Evolutionary conservation across 2,888 invertebrate species (phyloP).

Genomic region (Noctua janthe): DNA sequence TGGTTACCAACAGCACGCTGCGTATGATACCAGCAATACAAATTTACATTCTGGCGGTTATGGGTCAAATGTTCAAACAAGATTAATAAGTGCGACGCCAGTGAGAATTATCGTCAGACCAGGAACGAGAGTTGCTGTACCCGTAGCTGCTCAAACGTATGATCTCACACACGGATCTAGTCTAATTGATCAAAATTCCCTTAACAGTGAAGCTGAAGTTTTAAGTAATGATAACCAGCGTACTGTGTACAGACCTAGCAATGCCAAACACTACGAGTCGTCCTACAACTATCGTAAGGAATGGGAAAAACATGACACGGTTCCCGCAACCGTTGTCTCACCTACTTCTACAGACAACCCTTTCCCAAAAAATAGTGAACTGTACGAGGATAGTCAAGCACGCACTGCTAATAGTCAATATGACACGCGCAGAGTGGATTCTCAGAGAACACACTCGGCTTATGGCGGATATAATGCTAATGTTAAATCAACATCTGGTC

Average conservation of each 20-base stretch:
- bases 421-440: conserved; percentile 66
- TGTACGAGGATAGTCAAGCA: conserved; percentile 77
- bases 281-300: conserved; percentile 85
- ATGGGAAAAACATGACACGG: conserved; percentile 85
- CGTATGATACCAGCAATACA: conserved; percentile 67
- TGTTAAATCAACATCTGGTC: conserved; percentile 73
- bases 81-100: conserved; percentile 75
- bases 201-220: conserved; percentile 79
- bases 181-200: conserved; percentile 74
- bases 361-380: conserved; percentile 78
- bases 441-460: conserved; percentile 70
- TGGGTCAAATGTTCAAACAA: conserved; percentile 70
- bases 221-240: conserved; percentile 69
- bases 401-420: conserved; percentile 66
- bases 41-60: conserved; percentile 69
- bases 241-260: conserved; percentile 68
- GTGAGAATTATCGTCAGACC: conserved; percentile 81
- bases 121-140: conserved; percentile 79
- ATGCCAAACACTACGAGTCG: conserved; percentile 83
- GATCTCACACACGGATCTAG: conserved; percentile 70
- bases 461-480: conserved; percentile 74
- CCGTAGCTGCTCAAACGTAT: conserved; percentile 78
- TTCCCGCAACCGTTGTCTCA: conserved; percentile 71
- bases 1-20: conserved; percentile 71
- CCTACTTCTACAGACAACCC: conserved; percentile 75